A percentile compares a stretch with the other conserved stretches of the same genome.
phyloP scores from a whole-genome alignment of 2,797 vertebrate genomes.

The Valencia hispanica region DNA sequence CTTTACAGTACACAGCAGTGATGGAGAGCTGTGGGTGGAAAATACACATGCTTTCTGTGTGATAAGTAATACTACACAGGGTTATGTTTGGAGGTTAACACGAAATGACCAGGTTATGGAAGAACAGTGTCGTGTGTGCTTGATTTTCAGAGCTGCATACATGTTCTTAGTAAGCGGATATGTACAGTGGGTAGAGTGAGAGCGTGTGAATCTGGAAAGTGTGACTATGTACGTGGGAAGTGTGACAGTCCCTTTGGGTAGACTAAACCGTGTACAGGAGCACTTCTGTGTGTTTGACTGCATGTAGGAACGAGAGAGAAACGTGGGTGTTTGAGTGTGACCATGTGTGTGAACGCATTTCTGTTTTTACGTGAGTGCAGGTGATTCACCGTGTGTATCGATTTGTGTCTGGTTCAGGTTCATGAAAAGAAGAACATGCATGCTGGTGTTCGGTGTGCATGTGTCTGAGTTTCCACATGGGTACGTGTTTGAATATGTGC shows the following conservation, averaged over 20 bases:
- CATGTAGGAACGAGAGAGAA: neutral
- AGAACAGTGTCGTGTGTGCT: constrained; percentile 10
- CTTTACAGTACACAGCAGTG: constrained; percentile 32
- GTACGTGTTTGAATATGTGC: constrained; percentile 10
- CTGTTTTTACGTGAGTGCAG: neutral
- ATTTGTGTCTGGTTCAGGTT: neutral
- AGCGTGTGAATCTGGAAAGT: constrained; percentile 20
- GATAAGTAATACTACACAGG: constrained; percentile 37
- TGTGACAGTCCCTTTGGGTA: constrained; percentile 35
- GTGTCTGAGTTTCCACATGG: neutral
- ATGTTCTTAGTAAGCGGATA: constrained; percentile 3
- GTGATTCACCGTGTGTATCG: neutral
- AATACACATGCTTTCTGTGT: constrained; percentile 28
- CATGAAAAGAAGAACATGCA: neutral
- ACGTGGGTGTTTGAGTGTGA: constrained; percentile 20
- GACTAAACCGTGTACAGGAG: neutral
- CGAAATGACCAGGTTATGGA: constrained; percentile 28
- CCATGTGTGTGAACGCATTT: neutral
- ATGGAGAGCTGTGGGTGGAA: constrained; percentile 36
- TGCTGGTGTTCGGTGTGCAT: neutral
- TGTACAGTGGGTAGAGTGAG: constrained; percentile 8
- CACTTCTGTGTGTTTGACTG: neutral
- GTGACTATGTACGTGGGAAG: constrained; percentile 37
- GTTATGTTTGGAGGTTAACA: constrained; percentile 33
- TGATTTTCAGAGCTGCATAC: constrained; percentile 18